Evolutionary conservation across 2,888 invertebrate genomes (phyloP), one percentile per base, ranked within the genome.

Genomic region (Heliconius hortense): DNA sequence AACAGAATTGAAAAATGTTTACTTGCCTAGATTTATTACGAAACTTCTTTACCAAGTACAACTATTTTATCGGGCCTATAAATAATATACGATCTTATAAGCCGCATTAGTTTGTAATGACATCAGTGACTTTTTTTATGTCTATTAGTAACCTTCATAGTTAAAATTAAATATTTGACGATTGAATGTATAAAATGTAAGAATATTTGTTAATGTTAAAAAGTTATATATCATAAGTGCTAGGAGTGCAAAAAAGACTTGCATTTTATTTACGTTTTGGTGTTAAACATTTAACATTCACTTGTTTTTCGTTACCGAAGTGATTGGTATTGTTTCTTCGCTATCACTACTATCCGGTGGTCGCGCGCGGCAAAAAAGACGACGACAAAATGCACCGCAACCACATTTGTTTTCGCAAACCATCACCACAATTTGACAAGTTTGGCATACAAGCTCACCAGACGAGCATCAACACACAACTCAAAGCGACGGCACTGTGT

Each of bases 301-400:
- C 74, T 69, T 62, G 62, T 75, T 76, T 78, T 70, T 73, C 68
- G 77, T 88, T 90, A 90, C 90, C 90, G 86, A 85, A 71, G 89
- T 86, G 72, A 88, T 84, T 71, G 88, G 89, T 76, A 84, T 82
- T 66, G 83, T 80, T 67, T 84, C 84, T 72, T 84, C 84, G 31
- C 76, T 79, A 64, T 82, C 84, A 78, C 81, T 81, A 78, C 79
- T 82, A 64, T 87, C 87, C 5, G 86, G 81, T 15, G 84, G 81
- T 35, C 82, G 84, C 39, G 82, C 79, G 77, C 90, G 89, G 82
- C 92, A 92, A 84, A 92, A 91, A 76, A 93, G 79, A 78, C 89
- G 88, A 67, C 88, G 88, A 81, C 93, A 93, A 79, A 91, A 86
- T 43, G 88, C 87, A 76, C 89, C 85, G 80, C 93, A 93, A 59